These are phyloP conservation scores for Aurelia coerulea DNA, from an alignment of 30 jellyfish, hydroid and myxozoan species.

Conservation along the genomic window DNA sequence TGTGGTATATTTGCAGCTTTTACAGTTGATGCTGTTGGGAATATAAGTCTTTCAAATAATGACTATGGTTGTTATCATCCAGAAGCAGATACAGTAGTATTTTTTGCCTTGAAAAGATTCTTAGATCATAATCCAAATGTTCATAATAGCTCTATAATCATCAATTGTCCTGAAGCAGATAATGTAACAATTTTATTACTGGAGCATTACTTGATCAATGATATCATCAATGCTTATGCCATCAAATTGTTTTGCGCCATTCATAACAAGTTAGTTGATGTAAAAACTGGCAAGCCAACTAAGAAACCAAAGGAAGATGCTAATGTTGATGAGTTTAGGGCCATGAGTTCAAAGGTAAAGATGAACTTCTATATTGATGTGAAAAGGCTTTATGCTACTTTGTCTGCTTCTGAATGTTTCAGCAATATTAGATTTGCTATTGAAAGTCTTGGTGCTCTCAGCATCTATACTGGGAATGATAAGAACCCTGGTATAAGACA, in stretches of 20 bases:
- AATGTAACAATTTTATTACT: not conserved
- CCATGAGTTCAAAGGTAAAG: constrained; percentile 28
- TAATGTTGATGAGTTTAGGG: constrained; percentile 12
- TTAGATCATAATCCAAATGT: too few species aligned
- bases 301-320: constrained; percentile 33
- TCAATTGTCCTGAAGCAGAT: not conserved
- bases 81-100: constrained; percentile 30
- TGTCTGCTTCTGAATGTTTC: not conserved
- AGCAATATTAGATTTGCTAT: not conserved
- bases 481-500: constrained; percentile 46
- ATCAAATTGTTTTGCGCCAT: constrained; percentile 10
- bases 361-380: constrained; percentile 59
- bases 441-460: constrained; percentile 42
- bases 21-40: constrained; percentile 20
- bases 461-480: not conserved
- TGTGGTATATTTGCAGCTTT: constrained; percentile 15
- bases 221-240: constrained; percentile 2
- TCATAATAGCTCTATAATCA: too few species aligned
- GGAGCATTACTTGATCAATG: constrained; percentile 17
- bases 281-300: constrained; percentile 24
- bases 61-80: constrained; percentile 26
- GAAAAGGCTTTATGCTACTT: not conserved
- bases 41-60: not conserved
- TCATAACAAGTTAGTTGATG: constrained; percentile 19
- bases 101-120: too few species aligned